Evolutionary conservation across 2,113 vertebrate species (phyloP).

Genomic region (Paraplagusia blochii): DNA sequence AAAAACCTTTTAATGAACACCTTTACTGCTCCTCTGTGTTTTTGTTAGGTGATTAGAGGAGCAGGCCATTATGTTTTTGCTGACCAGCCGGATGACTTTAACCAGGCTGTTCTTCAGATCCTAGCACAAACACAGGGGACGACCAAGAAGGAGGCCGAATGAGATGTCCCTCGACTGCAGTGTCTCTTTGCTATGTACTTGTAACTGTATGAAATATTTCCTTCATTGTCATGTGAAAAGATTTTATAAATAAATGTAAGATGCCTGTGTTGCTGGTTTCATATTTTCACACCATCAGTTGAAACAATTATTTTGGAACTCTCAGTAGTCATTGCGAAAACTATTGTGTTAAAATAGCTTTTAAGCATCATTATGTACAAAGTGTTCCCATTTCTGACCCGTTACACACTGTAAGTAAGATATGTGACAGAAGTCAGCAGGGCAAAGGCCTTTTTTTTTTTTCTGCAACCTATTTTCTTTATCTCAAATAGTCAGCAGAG

Average conservation of each 20-base stretch:
- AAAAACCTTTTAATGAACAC: no score
- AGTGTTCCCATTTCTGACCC: slow-evolving; percentile 30
- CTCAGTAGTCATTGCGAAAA: slow-evolving; percentile 35
- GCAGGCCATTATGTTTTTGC: slow-evolving; percentile 95
- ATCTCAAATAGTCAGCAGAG: slow-evolving; percentile 47
- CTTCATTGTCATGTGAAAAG: slow-evolving; percentile 15
- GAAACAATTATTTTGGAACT: no score
- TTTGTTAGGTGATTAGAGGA: slow-evolving; percentile 85
- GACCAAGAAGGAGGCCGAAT: background rate
- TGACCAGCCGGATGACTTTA: slow-evolving; percentile 94
- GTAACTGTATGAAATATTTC: slow-evolving; percentile 25
- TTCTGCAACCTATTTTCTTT: background rate
- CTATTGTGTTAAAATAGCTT: background rate
- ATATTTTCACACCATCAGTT: no score
- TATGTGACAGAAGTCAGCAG: slow-evolving; percentile 35
- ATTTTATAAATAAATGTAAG: slow-evolving; percentile 58
- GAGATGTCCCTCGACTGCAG: slow-evolving; percentile 3
- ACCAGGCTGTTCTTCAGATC: slow-evolving; percentile 86
- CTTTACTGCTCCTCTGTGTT: background rate
- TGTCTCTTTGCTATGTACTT: slow-evolving; percentile 39
- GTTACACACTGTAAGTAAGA: slow-evolving; percentile 19
- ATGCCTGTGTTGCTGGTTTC: slow-evolving; percentile 2
- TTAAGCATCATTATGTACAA: slow-evolving; percentile 18
- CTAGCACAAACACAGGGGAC: slow-evolving; percentile 71
- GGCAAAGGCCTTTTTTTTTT: slow-evolving; percentile 48